Base-by-base conservation (phyloP, 2,888 invertebrate species). In the Peribatodes rhomboidaria region DNA sequence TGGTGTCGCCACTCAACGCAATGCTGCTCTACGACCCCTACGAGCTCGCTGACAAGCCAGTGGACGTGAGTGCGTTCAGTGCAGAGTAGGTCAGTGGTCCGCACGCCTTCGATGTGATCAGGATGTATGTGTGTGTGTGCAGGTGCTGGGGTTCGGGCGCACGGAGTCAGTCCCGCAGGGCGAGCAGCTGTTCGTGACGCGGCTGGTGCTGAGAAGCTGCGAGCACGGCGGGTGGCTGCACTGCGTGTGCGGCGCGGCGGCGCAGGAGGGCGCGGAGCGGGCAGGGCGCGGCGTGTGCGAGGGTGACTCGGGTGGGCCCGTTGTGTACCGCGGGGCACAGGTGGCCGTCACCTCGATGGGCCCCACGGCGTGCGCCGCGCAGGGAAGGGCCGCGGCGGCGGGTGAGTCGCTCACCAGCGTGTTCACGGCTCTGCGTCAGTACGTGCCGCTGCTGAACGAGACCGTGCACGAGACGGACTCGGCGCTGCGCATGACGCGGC, bases 221-320 rank as follows among this genome's bases (percentile, higher is more conserved):
- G 85, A 75, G 68, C 87, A 87, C 63, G 71, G 59, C 50, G 69
- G 67, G 27, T 89, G 89, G 89, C 50, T 71, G 63, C 82, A 81
- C 74, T 88, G 87, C 78, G 74, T 79, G 78, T 90, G 89, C 77
- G 85, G 81, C 63, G 74, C 70, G 70, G 75, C 71, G 52, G 31
- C 49, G 35, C 7, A 13, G 18, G 50, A 4, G 10, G 31, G 50
- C 10, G 50, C 11, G 14, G 9, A 0, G 22, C 2, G 14, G 49
- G 50, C 10, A 42, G 67, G 57, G 31, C 56, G 70, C 58, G 90
- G 88, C 66, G 90, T 90, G 61, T 91, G 92, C 83, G 76, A 88
- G 33, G 91, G 92, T 0, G 92, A 91, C 83, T 90, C 90, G 27
- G 92, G 91, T 57, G 92, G 90, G 56, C 90, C 91, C 22, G 85